Evolutionary conservation across 2,797 vertebrate genomes (phyloP).

Genomic region (Selene dorsalis): DNA sequence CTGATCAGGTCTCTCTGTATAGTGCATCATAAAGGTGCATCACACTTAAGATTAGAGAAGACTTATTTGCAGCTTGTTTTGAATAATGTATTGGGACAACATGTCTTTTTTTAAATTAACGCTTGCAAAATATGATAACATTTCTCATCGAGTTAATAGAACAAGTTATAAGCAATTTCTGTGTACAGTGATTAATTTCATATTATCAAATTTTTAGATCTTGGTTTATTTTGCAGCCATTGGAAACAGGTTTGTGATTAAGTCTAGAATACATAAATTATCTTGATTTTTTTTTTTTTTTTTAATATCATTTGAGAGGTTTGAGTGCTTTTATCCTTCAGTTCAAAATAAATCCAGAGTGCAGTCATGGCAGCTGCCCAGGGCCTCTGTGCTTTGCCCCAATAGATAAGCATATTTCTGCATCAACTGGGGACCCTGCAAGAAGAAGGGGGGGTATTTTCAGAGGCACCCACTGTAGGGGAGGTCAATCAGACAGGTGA

Average conservation of each 20-base stretch:
- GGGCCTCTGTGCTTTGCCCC: neutral
- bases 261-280: constrained; percentile 26
- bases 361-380: neutral
- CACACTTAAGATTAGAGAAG: too few species aligned
- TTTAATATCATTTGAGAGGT: constrained; percentile 41
- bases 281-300: constrained; percentile 2
- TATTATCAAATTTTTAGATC: neutral
- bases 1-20: too few species aligned
- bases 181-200: neutral
- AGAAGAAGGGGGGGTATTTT: constrained; percentile 19
- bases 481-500: constrained; percentile 25
- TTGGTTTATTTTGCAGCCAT: constrained; percentile 5
- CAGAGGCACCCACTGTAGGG: neutral
- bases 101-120: neutral
- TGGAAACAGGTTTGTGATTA: constrained; percentile 8
- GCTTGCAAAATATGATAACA: neutral
- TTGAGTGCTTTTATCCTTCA: constrained; percentile 23
- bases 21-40: too few species aligned
- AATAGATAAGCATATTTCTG: constrained; percentile 31
- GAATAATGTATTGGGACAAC: neutral
- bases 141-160: neutral
- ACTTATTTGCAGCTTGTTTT: neutral
- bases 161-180: neutral
- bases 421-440: neutral
- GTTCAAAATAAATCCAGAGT: constrained; percentile 6